Conservation (phyloP, 2,113 vertebrate species). For the Scomber colias region DNA sequence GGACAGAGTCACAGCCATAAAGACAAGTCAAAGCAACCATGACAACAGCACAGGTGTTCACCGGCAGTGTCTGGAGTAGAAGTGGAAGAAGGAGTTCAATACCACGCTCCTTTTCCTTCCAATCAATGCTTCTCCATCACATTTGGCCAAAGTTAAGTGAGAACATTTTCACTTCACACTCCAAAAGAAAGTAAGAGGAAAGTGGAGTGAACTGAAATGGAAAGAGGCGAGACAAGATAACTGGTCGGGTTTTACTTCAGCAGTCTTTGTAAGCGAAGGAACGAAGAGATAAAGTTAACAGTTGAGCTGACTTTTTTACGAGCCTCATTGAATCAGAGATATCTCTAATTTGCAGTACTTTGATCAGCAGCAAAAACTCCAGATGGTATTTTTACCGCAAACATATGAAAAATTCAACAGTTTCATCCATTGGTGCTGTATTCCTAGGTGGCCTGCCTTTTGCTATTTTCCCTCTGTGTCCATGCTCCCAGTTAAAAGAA, state of each 20-base stretch:
- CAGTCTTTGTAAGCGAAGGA: constrained; percentile 5
- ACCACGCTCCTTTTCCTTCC: constrained; percentile 8
- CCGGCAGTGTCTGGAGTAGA: constrained; percentile 24
- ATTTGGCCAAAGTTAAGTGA: constrained; percentile 36
- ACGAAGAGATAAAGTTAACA: constrained; percentile 1
- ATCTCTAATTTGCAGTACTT: constrained; percentile 17
- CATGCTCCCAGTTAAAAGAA: constrained; percentile 23
- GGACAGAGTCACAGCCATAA: neutral
- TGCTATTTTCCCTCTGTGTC: constrained; percentile 8
- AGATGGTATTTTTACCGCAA: neutral
- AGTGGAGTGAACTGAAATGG: constrained; percentile 5
- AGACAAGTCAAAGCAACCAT: constrained; percentile 42
- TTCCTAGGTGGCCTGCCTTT: constrained; percentile 47
- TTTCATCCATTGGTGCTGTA: constrained; percentile 1
- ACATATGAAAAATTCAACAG: constrained; percentile 17
- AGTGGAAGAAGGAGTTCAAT: constrained; percentile 35
- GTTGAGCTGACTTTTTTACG: neutral
- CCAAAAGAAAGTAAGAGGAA: constrained; percentile 13
- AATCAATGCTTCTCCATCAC: constrained; percentile 27
- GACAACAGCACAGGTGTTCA: constrained; percentile 33
- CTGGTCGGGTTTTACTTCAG: constrained; percentile 25
- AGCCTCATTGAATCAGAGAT: constrained; percentile 15
- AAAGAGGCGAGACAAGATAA: constrained; percentile 17
- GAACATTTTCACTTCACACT: constrained; percentile 55
- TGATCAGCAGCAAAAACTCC: neutral